Evolutionary conservation across 1,140 invertebrate species (phyloP).

Genomic region (Lethocerus indicus): DNA sequence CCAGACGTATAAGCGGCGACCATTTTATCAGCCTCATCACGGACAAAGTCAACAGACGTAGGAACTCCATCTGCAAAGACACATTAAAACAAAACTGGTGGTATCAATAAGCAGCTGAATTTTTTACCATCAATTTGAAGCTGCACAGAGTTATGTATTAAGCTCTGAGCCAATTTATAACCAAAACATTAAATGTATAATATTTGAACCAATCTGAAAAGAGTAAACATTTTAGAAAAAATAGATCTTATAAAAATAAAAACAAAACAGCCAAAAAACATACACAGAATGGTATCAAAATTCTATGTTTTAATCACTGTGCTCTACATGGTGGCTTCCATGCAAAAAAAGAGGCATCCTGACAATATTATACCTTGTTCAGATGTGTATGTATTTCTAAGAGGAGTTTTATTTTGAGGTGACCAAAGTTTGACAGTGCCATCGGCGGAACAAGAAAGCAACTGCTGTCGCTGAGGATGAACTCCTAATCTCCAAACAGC

Average conservation of each 20-base stretch:
- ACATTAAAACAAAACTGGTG: too few relatives aligned
- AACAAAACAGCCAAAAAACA: too few relatives aligned
- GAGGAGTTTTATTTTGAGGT: conserved; percentile 57
- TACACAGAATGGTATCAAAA: too few relatives aligned
- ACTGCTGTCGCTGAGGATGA: conserved; percentile 48
- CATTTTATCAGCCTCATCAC: conserved; percentile 80
- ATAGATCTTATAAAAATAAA: neutral
- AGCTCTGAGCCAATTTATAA: too few relatives aligned
- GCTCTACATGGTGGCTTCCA: too few relatives aligned
- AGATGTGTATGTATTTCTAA: conserved; percentile 68
- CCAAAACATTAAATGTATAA: too few relatives aligned
- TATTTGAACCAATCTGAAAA: too few relatives aligned
- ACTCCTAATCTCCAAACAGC: conserved; percentile 91
- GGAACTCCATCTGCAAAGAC: conserved; percentile 52
- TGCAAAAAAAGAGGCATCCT: too few relatives aligned
- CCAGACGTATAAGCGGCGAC: conserved; percentile 82
- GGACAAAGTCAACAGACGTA: conserved; percentile 88
- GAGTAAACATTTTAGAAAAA: neutral
- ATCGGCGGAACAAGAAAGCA: conserved; percentile 89
- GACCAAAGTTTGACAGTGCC: conserved; percentile 88
- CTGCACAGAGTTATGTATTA: too few relatives aligned
- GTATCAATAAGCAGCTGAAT: too few relatives aligned
- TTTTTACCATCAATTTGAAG: too few relatives aligned
- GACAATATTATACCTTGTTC: conserved; percentile 52
- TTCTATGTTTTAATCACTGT: too few relatives aligned